Evolutionary conservation across 1,140 invertebrate genomes (phyloP).

Genomic region (Conus ventricosus): DNA sequence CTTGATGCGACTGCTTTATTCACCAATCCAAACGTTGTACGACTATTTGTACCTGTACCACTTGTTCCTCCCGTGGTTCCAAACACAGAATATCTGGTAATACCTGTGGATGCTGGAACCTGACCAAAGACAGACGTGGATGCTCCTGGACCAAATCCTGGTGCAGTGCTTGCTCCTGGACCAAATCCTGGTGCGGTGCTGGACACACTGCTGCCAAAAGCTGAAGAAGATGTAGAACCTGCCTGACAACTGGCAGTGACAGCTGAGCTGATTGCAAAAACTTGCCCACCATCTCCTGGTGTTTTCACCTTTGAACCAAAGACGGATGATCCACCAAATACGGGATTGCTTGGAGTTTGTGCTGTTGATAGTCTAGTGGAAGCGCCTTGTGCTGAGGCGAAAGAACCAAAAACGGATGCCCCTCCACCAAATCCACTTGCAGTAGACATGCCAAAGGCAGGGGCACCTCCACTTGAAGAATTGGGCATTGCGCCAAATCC

Average conservation of each 20-base stretch:
- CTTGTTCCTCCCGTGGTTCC: constrained; percentile 18
- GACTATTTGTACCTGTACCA: neutral
- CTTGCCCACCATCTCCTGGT: neutral
- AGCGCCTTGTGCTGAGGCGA: constrained; percentile 13
- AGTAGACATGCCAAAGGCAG: constrained; percentile 30
- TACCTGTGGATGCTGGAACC: neutral
- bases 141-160: constrained; percentile 17
- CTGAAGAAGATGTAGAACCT: neutral
- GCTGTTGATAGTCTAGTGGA: neutral
- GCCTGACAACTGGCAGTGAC: neutral
- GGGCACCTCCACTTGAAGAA: neutral
- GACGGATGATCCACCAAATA: constrained; percentile 29
- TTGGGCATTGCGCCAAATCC: constrained; percentile 14
- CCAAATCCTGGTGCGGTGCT: constrained; percentile 20
- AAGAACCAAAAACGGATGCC: constrained; percentile 38
- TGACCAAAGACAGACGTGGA: constrained; percentile 6
- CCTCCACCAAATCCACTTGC: constrained; percentile 21
- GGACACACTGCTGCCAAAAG: neutral
- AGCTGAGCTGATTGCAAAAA: neutral
- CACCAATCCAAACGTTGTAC: too few species aligned
- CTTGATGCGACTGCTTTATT: neutral
- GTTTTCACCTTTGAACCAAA: neutral
- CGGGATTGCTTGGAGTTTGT: neutral
- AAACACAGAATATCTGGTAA: constrained; percentile 24
- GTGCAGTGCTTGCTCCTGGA: neutral